Conservation (phyloP, 2,113 vertebrate species). For the Egretta garzetta region DNA sequence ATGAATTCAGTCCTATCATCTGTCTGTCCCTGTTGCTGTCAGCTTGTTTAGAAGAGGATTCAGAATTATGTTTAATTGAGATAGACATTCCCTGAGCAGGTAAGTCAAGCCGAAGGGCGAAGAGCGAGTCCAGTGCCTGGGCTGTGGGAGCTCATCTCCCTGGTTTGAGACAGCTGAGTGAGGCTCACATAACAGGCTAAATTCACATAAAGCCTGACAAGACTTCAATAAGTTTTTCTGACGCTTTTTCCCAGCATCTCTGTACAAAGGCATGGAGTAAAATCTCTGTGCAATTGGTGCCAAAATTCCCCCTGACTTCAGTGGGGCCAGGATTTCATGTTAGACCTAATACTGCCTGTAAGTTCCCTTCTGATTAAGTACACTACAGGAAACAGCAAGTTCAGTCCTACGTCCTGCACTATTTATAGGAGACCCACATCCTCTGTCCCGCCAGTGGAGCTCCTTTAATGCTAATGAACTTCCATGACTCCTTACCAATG, state of each 20-base stretch:
- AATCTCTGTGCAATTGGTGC: not conserved
- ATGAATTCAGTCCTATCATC: not conserved
- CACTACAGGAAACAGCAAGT: conserved; percentile 49
- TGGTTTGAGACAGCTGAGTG: not conserved
- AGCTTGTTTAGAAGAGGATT: not conserved
- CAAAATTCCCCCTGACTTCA: not conserved
- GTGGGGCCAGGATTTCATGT: not conserved
- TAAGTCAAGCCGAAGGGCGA: not conserved
- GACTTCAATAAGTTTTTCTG: not conserved
- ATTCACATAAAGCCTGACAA: not conserved
- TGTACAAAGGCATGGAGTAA: not conserved
- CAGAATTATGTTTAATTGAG: not conserved
- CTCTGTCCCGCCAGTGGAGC: not conserved
- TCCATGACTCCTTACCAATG: conserved; percentile 16
- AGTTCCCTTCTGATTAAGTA: conserved; percentile 26
- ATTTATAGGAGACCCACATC: conserved; percentile 56
- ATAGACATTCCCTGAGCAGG: not conserved
- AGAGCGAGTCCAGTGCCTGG: not conserved
- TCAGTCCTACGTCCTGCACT: conserved; percentile 5
- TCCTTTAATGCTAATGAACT: not conserved
- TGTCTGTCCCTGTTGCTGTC: not conserved
- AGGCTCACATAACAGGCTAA: not conserved
- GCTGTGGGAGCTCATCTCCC: not conserved
- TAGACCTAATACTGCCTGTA: not conserved
- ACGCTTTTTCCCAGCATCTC: not conserved